Evolutionary conservation across 2,888 invertebrate species (phyloP), one percentile per base, ranked within the genome.

Genomic region (Agrochola litura): DNA sequence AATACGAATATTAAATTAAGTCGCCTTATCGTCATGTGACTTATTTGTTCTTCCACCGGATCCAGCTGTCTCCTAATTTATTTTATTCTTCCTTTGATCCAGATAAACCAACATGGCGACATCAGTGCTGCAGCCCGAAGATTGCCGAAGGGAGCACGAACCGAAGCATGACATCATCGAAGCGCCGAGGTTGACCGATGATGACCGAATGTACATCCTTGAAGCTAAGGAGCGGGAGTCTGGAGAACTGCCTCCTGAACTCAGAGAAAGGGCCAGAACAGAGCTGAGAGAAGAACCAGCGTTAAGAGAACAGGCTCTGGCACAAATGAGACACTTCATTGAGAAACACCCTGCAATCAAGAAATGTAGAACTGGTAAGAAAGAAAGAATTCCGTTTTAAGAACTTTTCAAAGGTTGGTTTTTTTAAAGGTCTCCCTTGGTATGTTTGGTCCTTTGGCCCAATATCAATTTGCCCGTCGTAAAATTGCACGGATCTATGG

Each of bases 241-340:
- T 0, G 96, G 96, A 0, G 96, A 96, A 0, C 90, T 96, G 9
- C 96, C 98, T 22, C 94, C 96, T n/a, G 97, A 97, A 84, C 95
- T 97, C 79, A 96, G 97, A 83, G 97, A 97, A 86, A 93, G 97
- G 63, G 98, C 98, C 61, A 96, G 98, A 85, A 96, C 97, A 61
- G 98, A 99, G 92, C 96, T 99, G 41, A 97, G 98, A 65, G 99
- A 99, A 93, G 98, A 99, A 90, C 98, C 98, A 37, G 97, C 97
- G 16, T 97, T 98, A 10, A 96, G 98, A 65, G 97, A 98, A 8
- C 98, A 98, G 87, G 98, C 98, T 0, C 90, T 99, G 89, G 95
- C 97, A 19, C 98, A 98, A 92, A 97, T 99, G 96, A 97, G 98
- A 73, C 98, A 98, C 87, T 99, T 98, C 97, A 98, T 99, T 84